phyloP scores from a whole-genome alignment of 2,113 vertebrate species.

The Eira barbara region DNA sequence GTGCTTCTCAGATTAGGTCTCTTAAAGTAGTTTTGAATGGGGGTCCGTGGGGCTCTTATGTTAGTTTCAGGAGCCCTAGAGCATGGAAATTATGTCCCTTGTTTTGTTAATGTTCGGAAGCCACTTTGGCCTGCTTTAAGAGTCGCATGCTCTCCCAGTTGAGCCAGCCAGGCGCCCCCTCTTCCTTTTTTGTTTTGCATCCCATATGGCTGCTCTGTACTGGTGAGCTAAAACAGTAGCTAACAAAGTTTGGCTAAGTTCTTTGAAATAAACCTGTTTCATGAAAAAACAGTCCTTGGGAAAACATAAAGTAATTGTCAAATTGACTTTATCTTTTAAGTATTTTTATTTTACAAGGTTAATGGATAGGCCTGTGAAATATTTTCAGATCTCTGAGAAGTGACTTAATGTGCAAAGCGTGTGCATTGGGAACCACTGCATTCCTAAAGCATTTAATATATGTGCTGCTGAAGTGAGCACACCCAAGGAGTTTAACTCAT shows the following conservation, averaged over 20 bases:
- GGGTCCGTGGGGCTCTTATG: neutral
- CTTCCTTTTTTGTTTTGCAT: neutral
- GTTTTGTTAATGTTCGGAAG: neutral
- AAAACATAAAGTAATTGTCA: neutral
- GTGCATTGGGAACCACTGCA: neutral
- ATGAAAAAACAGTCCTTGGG: neutral
- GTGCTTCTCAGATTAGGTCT: neutral
- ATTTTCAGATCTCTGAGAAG: neutral
- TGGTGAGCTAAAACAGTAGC: neutral
- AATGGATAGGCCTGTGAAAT: neutral
- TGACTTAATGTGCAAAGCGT: neutral
- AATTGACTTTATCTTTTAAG: neutral
- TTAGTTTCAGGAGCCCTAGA: neutral
- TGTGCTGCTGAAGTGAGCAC: too few relatives aligned
- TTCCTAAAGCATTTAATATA: neutral
- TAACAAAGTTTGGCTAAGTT: neutral
- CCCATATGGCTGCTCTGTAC: neutral
- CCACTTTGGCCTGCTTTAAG: neutral
- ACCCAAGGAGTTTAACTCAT: neutral
- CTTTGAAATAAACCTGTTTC: neutral
- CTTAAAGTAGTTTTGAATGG: neutral
- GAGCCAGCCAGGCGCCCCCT: neutral
- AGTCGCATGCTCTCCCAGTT: neutral
- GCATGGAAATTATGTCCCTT: neutral
- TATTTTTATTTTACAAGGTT: neutral